Evolutionary conservation across 2,888 invertebrate genomes (phyloP), one percentile per base, ranked within the genome.

Genomic region (Rhodophaea formosa): DNA sequence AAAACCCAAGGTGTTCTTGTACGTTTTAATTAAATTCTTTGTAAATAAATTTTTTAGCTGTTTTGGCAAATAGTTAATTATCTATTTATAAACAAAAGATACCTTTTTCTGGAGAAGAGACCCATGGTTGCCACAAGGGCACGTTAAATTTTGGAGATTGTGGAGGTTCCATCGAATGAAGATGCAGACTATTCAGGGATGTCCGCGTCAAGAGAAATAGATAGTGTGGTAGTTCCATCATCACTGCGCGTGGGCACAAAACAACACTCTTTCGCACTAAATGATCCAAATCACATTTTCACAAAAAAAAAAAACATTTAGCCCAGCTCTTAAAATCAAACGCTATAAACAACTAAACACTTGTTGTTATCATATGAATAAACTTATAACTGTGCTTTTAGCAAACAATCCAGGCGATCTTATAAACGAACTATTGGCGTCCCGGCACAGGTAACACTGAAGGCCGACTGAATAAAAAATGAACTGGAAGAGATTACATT

Each of bases 401-500:
- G 74, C 70, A 71, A 77, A 73, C 63, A 65, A 65, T 70, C 71
- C 71, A 75, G 71, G 70, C 66, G 60, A 71, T 71, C 67, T 68
- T 73, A 74, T 73, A 76, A 76, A 80, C 82, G 77, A 80, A 80
- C 67, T 79, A 77, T 78, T 77, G 79, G 86, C 90, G 87, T 88
- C 89, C 84, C 80, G 71, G 80, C 88, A 86, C 91, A 91, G 89
- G 90, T 91, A 91, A 86, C 79, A 87, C 89, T 88, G 86, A 90
- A 90, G 89, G 89, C 86, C 87, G 88, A 91, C 88, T 91, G 91
- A 89, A 90, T 89, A 91, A 91, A 91, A 91, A 91, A 88, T 84
- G 82, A 88, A 83, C 86, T 89, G 88, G 89, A 88, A 86, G 88
- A 91, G 89, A 91, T 92, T 91, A 92, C 91, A 91, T 90, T 88